Percentiles rank a stretch among this genome's conserved stretches.
phyloP scores from a whole-genome alignment of 1,140 invertebrate species.

The Pinna nobilis region DNA sequence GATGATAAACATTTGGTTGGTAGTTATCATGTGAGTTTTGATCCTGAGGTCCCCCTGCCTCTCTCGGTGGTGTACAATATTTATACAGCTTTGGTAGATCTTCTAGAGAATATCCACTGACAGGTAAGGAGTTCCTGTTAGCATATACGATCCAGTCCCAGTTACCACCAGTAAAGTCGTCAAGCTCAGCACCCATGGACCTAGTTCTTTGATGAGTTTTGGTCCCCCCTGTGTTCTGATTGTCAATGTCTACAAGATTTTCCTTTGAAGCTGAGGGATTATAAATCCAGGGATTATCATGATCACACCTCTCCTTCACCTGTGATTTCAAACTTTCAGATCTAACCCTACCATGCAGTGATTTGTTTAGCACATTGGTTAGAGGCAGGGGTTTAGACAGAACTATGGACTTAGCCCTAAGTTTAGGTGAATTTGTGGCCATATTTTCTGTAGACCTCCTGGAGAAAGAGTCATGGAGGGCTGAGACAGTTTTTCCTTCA shows the following conservation, averaged over 20 bases:
- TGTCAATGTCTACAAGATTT: background rate
- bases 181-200: conserved; percentile 36
- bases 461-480: conserved; percentile 51
- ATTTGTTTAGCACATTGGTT: conserved; percentile 5
- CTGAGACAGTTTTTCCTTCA: conserved; percentile 42
- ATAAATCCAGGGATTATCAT: conserved; percentile 57
- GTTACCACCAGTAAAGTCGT: conserved; percentile 47
- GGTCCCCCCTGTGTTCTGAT: background rate
- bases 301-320: background rate
- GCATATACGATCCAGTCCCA: conserved; percentile 66
- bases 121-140: conserved; percentile 52
- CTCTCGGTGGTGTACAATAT: conserved; percentile 23
- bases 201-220: conserved; percentile 10
- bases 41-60: background rate
- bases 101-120: conserved; percentile 30
- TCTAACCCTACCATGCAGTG: background rate
- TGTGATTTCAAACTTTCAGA: background rate
- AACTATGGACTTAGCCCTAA: conserved; percentile 24
- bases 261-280: conserved; percentile 29
- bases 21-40: too few relatives aligned
- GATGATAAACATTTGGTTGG: too few relatives aligned
- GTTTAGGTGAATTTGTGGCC: conserved; percentile 1
- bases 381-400: conserved; percentile 33
- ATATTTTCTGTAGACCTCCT: conserved; percentile 45
- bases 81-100: conserved; percentile 30